Evolutionary conservation across 1,140 invertebrate species (phyloP).

Genomic region (Cyphomyrmex costatus): DNA sequence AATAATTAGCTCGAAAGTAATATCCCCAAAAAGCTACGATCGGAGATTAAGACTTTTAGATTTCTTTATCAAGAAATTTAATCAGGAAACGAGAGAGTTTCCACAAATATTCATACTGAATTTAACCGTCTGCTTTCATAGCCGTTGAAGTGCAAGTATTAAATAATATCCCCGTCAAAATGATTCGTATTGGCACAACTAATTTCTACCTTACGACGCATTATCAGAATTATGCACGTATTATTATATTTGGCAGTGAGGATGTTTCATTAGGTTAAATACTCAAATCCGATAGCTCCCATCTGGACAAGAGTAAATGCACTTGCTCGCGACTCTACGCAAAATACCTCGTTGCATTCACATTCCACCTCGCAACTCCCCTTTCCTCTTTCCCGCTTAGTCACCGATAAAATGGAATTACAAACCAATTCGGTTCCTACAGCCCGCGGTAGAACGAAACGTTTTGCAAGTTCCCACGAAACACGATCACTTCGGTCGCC

Average conservation of each 20-base stretch:
- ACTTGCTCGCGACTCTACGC: slow-evolving; percentile 38
- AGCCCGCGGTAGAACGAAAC: slow-evolving; percentile 67
- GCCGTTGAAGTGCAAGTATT: background rate
- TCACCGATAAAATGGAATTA: slow-evolving; percentile 83
- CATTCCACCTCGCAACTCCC: background rate
- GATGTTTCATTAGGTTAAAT: slow-evolving; percentile 76
- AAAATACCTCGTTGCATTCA: background rate
- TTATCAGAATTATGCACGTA: slow-evolving; percentile 32
- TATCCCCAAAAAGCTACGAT: background rate
- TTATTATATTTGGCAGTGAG: slow-evolving; percentile 65
- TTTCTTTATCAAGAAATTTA: background rate
- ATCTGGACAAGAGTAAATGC: slow-evolving; percentile 67
- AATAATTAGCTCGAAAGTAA: background rate
- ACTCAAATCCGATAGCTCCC: slow-evolving; percentile 77
- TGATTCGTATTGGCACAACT: background rate
- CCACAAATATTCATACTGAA: background rate
- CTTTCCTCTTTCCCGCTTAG: background rate
- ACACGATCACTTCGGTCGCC: slow-evolving; percentile 47
- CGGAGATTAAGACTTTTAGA: background rate
- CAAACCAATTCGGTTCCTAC: slow-evolving; percentile 80
- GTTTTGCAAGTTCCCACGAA: slow-evolving; percentile 77
- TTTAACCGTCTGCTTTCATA: background rate
- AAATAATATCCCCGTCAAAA: slow-evolving; percentile 29
- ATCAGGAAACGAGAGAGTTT: background rate
- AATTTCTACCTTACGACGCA: slow-evolving; percentile 29